These are phyloP conservation scores for Coregonus clupeaformis DNA, from an alignment of 2,113 vertebrate species.

Conservation along the genomic window DNA sequence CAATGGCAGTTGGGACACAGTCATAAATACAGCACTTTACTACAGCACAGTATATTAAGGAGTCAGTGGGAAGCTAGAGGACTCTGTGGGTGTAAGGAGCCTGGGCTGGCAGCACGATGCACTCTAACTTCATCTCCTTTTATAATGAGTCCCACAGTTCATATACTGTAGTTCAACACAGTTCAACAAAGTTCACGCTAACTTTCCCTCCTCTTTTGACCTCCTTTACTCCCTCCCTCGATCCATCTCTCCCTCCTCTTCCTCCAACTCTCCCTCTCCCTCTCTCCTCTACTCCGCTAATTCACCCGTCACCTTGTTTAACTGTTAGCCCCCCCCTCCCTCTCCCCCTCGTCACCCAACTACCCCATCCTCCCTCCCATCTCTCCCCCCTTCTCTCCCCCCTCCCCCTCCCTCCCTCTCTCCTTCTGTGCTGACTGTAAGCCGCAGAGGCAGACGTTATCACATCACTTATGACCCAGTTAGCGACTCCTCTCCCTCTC, in stretches of 20 bases:
- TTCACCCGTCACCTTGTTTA: slow-evolving; percentile 57
- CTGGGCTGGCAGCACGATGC: no score
- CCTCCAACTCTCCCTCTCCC: slow-evolving; percentile 18
- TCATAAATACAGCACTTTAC: no score
- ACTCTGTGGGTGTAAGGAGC: not conserved
- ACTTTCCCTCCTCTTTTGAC: no score
- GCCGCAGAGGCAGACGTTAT: slow-evolving; percentile 43
- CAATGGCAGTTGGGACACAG: no score
- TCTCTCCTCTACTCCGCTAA: slow-evolving; percentile 35
- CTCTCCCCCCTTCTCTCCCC: slow-evolving; percentile 17
- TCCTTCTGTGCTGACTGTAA: slow-evolving; percentile 30
- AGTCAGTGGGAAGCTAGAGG: slow-evolving; percentile 20
- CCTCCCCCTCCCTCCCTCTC: slow-evolving; percentile 12
- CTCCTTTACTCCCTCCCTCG: no score
- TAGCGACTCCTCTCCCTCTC: slow-evolving; percentile 29
- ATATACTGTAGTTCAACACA: no score
- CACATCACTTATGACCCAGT: slow-evolving; percentile 63
- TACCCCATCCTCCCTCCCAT: not conserved
- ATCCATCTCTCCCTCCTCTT: no score
- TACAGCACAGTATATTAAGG: slow-evolving; percentile 47
- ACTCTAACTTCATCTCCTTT: no score
- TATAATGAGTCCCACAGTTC: no score
- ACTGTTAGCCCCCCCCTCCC: slow-evolving; percentile 35
- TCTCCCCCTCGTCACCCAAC: not conserved
- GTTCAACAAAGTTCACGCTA: no score